phyloP scores from a whole-genome alignment of 2,797 vertebrate genomes.

The Danio aesculapii region DNA sequence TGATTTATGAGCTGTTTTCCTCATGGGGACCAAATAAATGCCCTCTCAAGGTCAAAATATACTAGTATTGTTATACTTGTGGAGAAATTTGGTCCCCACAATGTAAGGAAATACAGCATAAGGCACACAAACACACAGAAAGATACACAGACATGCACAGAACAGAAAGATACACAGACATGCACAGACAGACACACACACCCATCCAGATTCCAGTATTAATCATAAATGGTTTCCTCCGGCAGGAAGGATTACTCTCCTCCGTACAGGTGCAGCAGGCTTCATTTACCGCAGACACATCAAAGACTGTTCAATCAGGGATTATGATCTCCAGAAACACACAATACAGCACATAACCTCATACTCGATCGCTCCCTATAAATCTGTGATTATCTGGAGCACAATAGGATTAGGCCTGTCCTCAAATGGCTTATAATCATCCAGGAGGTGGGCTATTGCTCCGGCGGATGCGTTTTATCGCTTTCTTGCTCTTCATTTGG shows the following conservation, averaged over 20 bases:
- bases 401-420: constrained; percentile 50
- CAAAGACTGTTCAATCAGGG: constrained; percentile 44
- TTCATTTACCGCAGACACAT: constrained; percentile 65
- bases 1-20: too few species aligned
- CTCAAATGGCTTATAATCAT: constrained; percentile 30
- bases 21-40: too few species aligned
- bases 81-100: too few species aligned
- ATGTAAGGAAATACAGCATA: too few species aligned
- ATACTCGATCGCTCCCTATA: constrained; percentile 43
- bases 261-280: constrained; percentile 67
- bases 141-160: too few species aligned
- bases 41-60: too few species aligned
- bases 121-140: too few species aligned
- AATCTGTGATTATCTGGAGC: constrained; percentile 51
- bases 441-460: constrained; percentile 3
- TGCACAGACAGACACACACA: background rate
- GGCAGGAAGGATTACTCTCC: constrained; percentile 67
- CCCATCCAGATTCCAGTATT: constrained; percentile 50
- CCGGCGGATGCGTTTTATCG: constrained; percentile 4
- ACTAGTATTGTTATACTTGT: too few species aligned
- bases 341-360: constrained; percentile 14
- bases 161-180: too few species aligned
- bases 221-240: constrained; percentile 71
- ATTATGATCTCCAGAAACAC: constrained; percentile 52
- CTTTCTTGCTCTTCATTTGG: constrained; percentile 16